Conservation (phyloP, 2,113 vertebrate species). For the Colistium nudipinnis region DNA sequence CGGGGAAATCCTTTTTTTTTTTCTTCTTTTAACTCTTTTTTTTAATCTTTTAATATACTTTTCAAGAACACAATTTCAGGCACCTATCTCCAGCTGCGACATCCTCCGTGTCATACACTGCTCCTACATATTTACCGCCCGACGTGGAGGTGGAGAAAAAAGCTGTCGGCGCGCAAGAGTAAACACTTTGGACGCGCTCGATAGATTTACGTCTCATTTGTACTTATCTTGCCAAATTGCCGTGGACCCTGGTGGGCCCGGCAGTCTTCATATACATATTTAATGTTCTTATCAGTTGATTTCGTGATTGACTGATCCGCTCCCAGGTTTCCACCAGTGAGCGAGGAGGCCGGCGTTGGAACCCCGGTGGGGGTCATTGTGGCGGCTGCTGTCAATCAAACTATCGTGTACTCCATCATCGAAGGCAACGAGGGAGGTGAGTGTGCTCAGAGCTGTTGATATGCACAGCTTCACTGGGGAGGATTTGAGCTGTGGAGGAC, state of each 20-base stretch:
- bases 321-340: slow-evolving; percentile 90
- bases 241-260: slow-evolving; percentile 20
- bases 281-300: slow-evolving; percentile 43
- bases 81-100: neutral
- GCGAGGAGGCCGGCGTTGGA: slow-evolving; percentile 87
- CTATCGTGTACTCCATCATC: slow-evolving; percentile 92
- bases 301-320: slow-evolving; percentile 62
- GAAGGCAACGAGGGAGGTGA: slow-evolving; percentile 93
- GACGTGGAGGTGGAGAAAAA: slow-evolving; percentile 2
- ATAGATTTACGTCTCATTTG: slow-evolving; percentile 41
- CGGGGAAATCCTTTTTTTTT: slow-evolving; percentile 11
- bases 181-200: slow-evolving; percentile 13
- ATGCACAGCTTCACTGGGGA: neutral
- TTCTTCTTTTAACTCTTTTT: neutral
- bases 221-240: slow-evolving; percentile 42
- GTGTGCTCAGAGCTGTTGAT: slow-evolving; percentile 27
- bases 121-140: neutral
- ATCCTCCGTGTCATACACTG: slow-evolving; percentile 1
- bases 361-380: slow-evolving; percentile 86
- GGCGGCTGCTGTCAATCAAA: slow-evolving; percentile 95
- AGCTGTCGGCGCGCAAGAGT: slow-evolving; percentile 5
- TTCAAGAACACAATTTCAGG: neutral
- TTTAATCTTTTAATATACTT: slow-evolving; percentile 4
- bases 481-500: neutral
- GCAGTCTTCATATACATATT: slow-evolving; percentile 43